Conservation (phyloP, 2,888 invertebrate species). For the Oscheius sp. region DNA sequence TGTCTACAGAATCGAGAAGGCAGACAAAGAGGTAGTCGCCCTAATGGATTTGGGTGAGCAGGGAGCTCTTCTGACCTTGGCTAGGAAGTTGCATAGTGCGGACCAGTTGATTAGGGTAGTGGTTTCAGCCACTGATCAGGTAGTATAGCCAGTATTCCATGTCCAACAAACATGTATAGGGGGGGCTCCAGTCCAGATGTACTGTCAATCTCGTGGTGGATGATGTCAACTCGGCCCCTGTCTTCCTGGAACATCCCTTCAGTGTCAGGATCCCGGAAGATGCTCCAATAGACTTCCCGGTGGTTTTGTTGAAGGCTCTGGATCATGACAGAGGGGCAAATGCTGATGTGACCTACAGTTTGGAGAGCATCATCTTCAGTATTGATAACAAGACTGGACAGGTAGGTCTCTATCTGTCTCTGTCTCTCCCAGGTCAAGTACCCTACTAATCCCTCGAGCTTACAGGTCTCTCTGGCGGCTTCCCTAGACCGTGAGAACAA, state of each 20-base stretch:
- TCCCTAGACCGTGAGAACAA: conserved; percentile 85
- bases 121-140: conserved; percentile 69
- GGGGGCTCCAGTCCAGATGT: conserved; percentile 52
- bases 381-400: conserved; percentile 94
- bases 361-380: conserved; percentile 79
- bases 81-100: conserved; percentile 54
- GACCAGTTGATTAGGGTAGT: conserved; percentile 62
- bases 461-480: conserved; percentile 31
- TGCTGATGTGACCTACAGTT: conserved; percentile 80
- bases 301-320: conserved; percentile 86
- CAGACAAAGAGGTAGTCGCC: conserved; percentile 60
- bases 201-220: conserved; percentile 76
- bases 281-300: conserved; percentile 83
- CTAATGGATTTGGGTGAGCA: conserved; percentile 65
- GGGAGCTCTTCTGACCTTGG: conserved; percentile 66
- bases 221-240: conserved; percentile 70
- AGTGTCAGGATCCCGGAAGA: conserved; percentile 82
- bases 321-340: conserved; percentile 95
- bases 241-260: conserved; percentile 66
- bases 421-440: conserved; percentile 8
- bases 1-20: conserved; percentile 65
- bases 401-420: conserved; percentile 75
- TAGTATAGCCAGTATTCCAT: not conserved
- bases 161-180: conserved; percentile 22
- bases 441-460: not conserved